Conservation (phyloP, 2,113 vertebrate species). For the Empidonax traillii region DNA sequence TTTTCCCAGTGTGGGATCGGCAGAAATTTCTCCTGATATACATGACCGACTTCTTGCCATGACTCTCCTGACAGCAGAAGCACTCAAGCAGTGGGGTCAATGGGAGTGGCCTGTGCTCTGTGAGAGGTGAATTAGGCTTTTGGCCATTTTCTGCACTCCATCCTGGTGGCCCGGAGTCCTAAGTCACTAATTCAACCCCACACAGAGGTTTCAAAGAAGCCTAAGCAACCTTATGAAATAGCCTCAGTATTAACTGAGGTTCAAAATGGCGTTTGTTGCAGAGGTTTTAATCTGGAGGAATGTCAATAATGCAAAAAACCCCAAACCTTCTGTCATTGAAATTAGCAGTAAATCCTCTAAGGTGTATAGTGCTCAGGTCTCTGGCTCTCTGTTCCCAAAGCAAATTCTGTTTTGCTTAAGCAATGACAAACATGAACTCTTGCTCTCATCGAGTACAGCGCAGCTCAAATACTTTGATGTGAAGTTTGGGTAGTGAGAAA, state of each 20-base stretch:
- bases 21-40: background rate
- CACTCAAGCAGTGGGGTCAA: background rate
- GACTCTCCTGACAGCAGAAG: background rate
- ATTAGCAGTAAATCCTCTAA: background rate
- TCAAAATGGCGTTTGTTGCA: background rate
- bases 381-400: background rate
- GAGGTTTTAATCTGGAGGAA: background rate
- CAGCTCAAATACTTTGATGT: conserved; percentile 20
- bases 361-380: background rate
- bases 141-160: background rate
- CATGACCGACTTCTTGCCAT: background rate
- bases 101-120: background rate
- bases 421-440: background rate
- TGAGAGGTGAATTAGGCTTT: background rate
- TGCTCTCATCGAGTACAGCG: background rate
- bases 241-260: background rate
- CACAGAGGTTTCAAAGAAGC: background rate
- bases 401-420: background rate
- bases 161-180: background rate
- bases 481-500: background rate
- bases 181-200: background rate
- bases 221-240: background rate
- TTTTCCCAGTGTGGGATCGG: background rate
- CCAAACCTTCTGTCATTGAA: background rate
- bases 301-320: background rate